A percentile compares a stretch with the other conserved stretches of the same genome.
These are phyloP conservation scores for Nymphalis io DNA, from an alignment of 1,140 invertebrate genomes.

Conservation along the genomic window DNA sequence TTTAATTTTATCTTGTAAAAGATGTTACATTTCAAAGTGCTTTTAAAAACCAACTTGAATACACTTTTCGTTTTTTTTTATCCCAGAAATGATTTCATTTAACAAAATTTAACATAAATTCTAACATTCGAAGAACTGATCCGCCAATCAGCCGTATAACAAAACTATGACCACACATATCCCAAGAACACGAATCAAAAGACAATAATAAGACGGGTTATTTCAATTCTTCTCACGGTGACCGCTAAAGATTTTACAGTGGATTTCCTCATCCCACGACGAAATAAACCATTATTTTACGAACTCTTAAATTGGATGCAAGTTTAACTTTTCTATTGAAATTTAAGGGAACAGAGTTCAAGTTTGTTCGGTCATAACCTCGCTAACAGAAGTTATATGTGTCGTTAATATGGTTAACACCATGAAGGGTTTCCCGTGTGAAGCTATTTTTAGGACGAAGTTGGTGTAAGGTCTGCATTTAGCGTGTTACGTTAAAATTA, in stretches of 20 bases:
- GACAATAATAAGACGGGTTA: constrained; percentile 40
- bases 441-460: constrained; percentile 47
- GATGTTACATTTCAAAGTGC: no score
- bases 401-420: constrained; percentile 69
- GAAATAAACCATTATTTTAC: constrained; percentile 31
- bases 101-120: no score
- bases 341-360: constrained; percentile 27
- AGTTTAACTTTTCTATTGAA: not conserved
- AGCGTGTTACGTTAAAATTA: constrained; percentile 45
- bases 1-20: no score
- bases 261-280: constrained; percentile 49
- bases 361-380: constrained; percentile 37
- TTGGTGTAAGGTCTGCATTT: constrained; percentile 39
- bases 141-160: no score
- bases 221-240: constrained; percentile 50
- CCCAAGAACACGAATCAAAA: constrained; percentile 19
- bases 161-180: constrained; percentile 26
- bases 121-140: no score
- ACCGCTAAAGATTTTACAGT: constrained; percentile 53
- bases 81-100: no score
- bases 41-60: no score
- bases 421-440: constrained; percentile 62
- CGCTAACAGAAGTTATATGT: constrained; percentile 55
- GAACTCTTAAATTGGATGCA: not conserved
- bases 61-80: no score